Evolutionary conservation across 1,140 invertebrate species (phyloP), one percentile per base, ranked within the genome.

Genomic region (Lutraria rhynchaena): DNA sequence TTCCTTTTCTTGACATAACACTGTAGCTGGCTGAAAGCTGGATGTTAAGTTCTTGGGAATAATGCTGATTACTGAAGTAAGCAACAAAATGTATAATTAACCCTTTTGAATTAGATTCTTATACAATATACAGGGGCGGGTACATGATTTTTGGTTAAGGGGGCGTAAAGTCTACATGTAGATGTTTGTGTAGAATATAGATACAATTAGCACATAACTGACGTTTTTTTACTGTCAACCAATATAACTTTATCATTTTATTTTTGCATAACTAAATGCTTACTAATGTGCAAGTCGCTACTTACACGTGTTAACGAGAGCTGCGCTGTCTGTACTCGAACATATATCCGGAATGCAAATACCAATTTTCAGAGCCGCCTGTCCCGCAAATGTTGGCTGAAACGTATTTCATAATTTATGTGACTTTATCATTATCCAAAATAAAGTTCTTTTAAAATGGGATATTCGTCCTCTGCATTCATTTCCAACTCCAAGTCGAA

Each of bases 321-420:
- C 46, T 17, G 7, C 49, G 4, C 44, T 29, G 3, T 70, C 67
- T 4, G 27, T 3, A 2, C 44, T 31, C n/a, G 2, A 22, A 53
- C 67, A 70, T 3, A 46, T 5, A 22, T 70, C 67, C 5, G 67
- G 67, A 31, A 70, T 11, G 44, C 67, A 70, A 24, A 70, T 31
- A 29, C 67, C 67, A 24, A 70, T 70, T 29, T 15, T 19, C 15
- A 70, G 24, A 24, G 44, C 19, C 61, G 46, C 1, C 5, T 33
- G n/a, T n/a, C n/a, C n/a, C n/a, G n/a, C 57, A 3, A 17, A 3
- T 35, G 57, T 29, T 35, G 33, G 57, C 3, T 35, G 57, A 19
- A 35, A 17, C 5, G 57, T 35, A 15, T 3, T 17, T 19, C 13
- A 58, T 3, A 11, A 27, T n/a, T n/a, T n/a, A n/a, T n/a, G n/a